phyloP scores from a whole-genome alignment of 2,797 vertebrate genomes.

The Pygocentrus nattereri region DNA sequence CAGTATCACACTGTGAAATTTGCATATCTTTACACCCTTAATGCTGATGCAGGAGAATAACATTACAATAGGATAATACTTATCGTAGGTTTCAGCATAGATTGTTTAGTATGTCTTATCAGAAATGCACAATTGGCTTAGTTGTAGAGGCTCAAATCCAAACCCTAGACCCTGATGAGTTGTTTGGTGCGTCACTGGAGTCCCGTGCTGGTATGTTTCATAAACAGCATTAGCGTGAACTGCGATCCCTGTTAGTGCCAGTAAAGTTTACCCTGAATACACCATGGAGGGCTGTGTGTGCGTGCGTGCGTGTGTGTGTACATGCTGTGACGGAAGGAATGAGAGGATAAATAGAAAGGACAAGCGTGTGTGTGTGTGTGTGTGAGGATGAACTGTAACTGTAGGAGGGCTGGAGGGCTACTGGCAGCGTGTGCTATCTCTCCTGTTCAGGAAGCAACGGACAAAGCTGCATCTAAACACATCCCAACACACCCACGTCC shows the following conservation, averaged over 20 bases:
- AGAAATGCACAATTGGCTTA: background rate
- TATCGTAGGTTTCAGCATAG: background rate
- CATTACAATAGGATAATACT: background rate
- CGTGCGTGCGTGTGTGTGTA: background rate
- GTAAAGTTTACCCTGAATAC: background rate
- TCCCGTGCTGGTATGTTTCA: background rate
- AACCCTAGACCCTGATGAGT: background rate
- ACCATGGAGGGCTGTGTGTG: background rate
- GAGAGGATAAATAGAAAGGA: background rate
- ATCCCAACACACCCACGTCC: background rate
- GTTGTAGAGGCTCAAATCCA: background rate
- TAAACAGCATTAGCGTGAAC: background rate
- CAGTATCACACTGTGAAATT: too few relatives aligned
- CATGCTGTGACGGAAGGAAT: background rate
- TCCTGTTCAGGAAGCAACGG: conserved; percentile 15
- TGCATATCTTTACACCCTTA: too few relatives aligned
- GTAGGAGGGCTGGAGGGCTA: background rate
- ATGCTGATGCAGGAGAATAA: background rate
- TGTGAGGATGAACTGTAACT: background rate
- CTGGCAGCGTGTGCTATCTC: conserved; percentile 14
- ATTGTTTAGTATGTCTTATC: background rate
- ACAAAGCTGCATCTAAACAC: conserved; percentile 4
- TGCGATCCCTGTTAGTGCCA: background rate
- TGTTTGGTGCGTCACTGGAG: background rate
- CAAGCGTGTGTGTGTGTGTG: background rate